Evolutionary conservation across 1,140 invertebrate species (phyloP).

Genomic region (Chironomus striatipennis): DNA sequence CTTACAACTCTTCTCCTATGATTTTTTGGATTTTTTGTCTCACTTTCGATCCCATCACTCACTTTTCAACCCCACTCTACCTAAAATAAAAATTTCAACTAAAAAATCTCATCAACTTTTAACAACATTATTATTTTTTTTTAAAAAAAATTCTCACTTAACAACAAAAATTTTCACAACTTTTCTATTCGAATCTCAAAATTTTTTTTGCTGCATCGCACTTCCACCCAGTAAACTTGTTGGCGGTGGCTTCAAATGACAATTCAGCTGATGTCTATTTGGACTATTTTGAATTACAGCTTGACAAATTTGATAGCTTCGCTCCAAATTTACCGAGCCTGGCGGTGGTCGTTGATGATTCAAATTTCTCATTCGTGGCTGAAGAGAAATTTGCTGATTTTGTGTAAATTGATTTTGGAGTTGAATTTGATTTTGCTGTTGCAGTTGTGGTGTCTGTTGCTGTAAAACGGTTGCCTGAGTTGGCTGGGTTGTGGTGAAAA

Average conservation of each 20-base stretch:
- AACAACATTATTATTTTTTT: background rate
- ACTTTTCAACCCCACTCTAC: too few species aligned
- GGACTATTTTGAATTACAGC: constrained; percentile 88
- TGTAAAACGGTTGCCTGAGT: background rate
- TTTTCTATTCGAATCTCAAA: constrained; percentile 16
- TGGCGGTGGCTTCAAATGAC: constrained; percentile 73
- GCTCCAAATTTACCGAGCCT: constrained; percentile 80
- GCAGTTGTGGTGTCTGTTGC: constrained; percentile 27
- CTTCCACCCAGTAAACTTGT: constrained; percentile 50
- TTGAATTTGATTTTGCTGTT: constrained; percentile 26
- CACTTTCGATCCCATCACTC: too few species aligned
- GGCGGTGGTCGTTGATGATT: constrained; percentile 57
- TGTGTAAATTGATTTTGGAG: constrained; percentile 26
- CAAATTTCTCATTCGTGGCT: constrained; percentile 31
- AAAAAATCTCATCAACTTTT: too few species aligned
- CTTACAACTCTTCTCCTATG: too few species aligned
- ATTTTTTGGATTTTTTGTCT: too few species aligned
- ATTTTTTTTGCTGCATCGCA: constrained; percentile 28
- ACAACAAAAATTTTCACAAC: constrained; percentile 1
- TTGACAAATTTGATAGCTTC: constrained; percentile 93
- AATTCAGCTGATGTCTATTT: constrained; percentile 76
- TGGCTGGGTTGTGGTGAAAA: constrained; percentile 26
- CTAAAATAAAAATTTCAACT: too few species aligned
- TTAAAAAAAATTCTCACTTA: too few species aligned
- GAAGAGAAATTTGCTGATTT: constrained; percentile 24